Percentiles rank a stretch among this genome's conserved stretches.
Conservation (phyloP, 1,140 invertebrate genomes). For the Medauroidea extradentata region DNA sequence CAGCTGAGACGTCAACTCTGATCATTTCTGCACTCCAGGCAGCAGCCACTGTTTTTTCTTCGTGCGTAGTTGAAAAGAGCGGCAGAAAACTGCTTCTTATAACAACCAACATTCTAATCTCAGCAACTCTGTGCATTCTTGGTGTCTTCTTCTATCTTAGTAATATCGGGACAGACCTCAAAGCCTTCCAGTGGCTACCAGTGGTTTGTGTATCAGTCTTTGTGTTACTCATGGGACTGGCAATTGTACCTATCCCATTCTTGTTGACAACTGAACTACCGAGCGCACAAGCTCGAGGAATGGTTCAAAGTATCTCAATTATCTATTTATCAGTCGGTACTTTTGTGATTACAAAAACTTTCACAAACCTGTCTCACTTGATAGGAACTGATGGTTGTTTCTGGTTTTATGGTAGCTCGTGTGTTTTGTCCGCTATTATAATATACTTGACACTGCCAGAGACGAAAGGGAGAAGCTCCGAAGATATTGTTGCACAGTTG, state of each 20-base stretch:
- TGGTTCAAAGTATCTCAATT: slow-evolving; percentile 5
- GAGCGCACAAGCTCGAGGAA: slow-evolving; percentile 7
- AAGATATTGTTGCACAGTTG: slow-evolving; percentile 6
- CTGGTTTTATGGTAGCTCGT: slow-evolving; percentile 12
- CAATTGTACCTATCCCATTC: slow-evolving; percentile 10
- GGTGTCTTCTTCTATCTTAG: slow-evolving; percentile 9
- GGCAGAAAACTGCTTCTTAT: too few species aligned
- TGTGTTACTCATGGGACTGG: not conserved
- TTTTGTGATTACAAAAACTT: slow-evolving; percentile 15
- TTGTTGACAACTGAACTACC: slow-evolving; percentile 16
- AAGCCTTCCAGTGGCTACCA: too few species aligned
- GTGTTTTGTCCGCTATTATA: slow-evolving; percentile 9
- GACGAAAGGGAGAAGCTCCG: slow-evolving; percentile 14
- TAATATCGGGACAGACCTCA: too few species aligned
- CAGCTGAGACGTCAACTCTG: too few species aligned
- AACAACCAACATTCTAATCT: too few species aligned
- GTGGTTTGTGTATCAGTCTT: too few species aligned
- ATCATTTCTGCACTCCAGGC: too few species aligned
- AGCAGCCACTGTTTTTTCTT: too few species aligned
- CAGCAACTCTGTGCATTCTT: not conserved
- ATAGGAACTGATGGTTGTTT: slow-evolving; percentile 15
- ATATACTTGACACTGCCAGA: slow-evolving; percentile 12
- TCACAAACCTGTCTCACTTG: slow-evolving; percentile 1
- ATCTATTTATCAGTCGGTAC: not conserved
- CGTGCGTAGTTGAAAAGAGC: too few species aligned